Evolutionary conservation across 1,140 invertebrate genomes (phyloP), one percentile per base, ranked within the genome.

Genomic region (Pseudoatta argentina): DNA sequence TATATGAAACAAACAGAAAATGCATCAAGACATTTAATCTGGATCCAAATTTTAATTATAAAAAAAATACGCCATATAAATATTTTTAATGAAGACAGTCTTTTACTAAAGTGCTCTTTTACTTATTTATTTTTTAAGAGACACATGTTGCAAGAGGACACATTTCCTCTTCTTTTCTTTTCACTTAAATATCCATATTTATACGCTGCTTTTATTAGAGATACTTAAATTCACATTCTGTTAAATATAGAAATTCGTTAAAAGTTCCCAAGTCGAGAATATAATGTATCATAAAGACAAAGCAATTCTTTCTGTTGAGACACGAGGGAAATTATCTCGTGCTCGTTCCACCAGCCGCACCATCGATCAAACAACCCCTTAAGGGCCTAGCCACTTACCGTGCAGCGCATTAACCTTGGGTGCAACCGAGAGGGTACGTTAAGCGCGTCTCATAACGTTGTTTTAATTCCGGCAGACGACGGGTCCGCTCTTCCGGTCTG

Each of bases 371-470:
- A 85, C 72, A 85, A 85, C 27, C 48, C 30, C 44, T 66, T 48
- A 64, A 83, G 21, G 57, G 18, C 21, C 53, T 10, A 44, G 14
- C 21, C 59, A 86, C 89, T 90, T 77, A 90, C 89, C 89, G 73
- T 91, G 87, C 66, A 75, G 85, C 77, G 77, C 79, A 59, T 88
- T 85, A 88, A 86, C 76, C 88, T 82, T 82, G 88, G 39, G 64
- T 82, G 73, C 88, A 67, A 81, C 44, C 55, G 69, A 83, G 79
- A 83, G 55, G 78, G 61, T 53, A 30, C 59, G 61, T 91, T 69
- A 91, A 48, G 21, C 53, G 48, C 89, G 89, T 91, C 73, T 90
- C 89, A 91, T 91, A 90, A 86, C 89, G 86, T 87, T 24, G 81
- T 59, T 53, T 89, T 85, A 75, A 87, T 77, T 85, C 88, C 85